Percentiles rank a stretch among this genome's conserved stretches.
These are phyloP conservation scores for Hydrophis major DNA, from an alignment of 2,797 vertebrate genomes.

Conservation along the genomic window DNA sequence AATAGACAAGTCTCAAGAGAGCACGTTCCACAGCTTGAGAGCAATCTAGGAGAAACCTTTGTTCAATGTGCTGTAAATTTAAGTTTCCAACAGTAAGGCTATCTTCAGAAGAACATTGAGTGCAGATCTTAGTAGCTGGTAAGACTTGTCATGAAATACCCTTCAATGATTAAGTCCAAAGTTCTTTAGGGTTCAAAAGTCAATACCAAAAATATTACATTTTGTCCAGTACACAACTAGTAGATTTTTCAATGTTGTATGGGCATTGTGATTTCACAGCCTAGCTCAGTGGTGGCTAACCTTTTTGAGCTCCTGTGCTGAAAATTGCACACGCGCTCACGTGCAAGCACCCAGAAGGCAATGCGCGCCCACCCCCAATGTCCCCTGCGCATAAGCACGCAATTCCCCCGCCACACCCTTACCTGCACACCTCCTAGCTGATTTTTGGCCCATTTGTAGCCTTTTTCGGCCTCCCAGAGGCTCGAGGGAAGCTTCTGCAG, in stretches of 20 bases:
- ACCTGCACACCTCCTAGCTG: too few species aligned
- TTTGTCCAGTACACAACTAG: background rate
- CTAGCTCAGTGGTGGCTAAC: too few species aligned
- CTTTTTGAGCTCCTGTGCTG: too few species aligned
- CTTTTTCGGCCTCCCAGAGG: too few species aligned
- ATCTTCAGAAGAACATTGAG: background rate
- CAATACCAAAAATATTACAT: background rate
- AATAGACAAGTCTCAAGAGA: background rate
- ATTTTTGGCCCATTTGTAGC: too few species aligned
- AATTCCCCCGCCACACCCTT: too few species aligned
- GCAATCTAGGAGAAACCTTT: background rate
- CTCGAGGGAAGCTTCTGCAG: too few species aligned
- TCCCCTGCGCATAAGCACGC: too few species aligned
- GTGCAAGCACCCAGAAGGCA: too few species aligned
- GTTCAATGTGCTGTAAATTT: background rate
- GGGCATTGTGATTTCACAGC: background rate
- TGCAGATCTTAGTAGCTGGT: background rate
- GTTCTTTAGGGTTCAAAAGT: background rate
- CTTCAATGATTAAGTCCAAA: background rate
- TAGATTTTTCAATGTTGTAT: background rate
- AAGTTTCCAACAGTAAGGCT: background rate
- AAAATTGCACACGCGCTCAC: too few species aligned
- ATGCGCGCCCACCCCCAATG: too few species aligned
- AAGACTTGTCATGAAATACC: background rate
- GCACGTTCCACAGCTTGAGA: background rate